Base-by-base conservation (phyloP, 1,140 invertebrate species). In the Papilio machaon region DNA sequence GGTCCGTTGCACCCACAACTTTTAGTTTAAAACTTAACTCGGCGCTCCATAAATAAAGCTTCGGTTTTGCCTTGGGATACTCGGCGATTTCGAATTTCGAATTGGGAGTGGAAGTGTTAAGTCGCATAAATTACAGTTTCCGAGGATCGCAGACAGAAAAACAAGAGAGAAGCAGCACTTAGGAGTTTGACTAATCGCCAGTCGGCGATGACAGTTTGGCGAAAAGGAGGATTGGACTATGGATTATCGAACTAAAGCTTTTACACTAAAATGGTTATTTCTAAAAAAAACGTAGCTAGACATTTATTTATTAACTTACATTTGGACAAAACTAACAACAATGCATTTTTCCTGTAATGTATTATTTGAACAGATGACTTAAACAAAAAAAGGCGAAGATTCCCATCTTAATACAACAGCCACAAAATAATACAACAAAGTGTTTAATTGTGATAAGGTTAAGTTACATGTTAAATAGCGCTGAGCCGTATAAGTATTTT, bases 121-220 rank as follows among this genome's bases (percentile, higher is more conserved):
- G 90, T 94, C 91, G 90, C 92, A 94, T 94, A 94, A 94, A 94
- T 94, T 94, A 94, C 91, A 85, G 88, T 89, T 91, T 82, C 86
- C 86, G 86, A 90, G 86, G 85, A 87, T 86, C 73, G 86, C 87
- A 89, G 90, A 86, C 89, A 91, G 90, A 94, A 94, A 94, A 93
- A 94, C 91, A 90, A 93, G 90, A 88, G 86, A 89, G 87, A 91
- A 92, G 89, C 90, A 92, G 90, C 91, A 94, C 93, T 94, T 93
- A 94, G 88, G 86, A 89, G 88, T 88, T 90, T 94, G 92, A 93
- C 90, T 93, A 94, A 94, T 94, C 89, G 93, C 89, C 84, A 85
- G 87, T 81, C 86, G 83, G 86, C 86, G 86, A 89, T 92, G 93
- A 94, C 93, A 93, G 88, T 86, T 89, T 80, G 15, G 35, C 64